phyloP scores from a whole-genome alignment of 2,888 invertebrate species.

The Papilio demoleus region DNA sequence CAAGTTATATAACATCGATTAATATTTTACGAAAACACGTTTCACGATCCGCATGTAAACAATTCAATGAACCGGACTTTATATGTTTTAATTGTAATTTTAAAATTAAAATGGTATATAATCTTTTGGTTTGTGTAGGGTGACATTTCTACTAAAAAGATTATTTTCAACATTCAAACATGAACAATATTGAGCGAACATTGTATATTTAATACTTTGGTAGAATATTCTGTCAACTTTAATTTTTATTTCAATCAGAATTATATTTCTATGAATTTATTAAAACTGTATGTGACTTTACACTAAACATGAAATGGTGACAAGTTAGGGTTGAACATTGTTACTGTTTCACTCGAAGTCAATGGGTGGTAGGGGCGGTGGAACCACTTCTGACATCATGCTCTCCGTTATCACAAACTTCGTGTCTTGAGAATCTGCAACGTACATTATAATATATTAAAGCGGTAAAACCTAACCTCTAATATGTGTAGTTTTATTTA shows the following conservation, averaged over 20 bases:
- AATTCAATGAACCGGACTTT: background rate
- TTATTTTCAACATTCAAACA: background rate
- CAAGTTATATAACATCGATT: constrained; percentile 27
- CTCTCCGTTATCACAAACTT: constrained; percentile 59
- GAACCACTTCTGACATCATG: constrained; percentile 47
- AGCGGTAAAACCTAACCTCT: background rate
- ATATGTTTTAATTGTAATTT: background rate
- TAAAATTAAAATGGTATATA: background rate
- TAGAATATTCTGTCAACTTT: constrained; percentile 3
- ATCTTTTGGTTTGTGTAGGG: background rate
- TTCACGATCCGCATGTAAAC: background rate
- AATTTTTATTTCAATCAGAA: background rate
- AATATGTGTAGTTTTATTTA: too few relatives aligned
- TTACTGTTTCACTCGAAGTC: constrained; percentile 58
- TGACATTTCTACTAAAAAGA: background rate
- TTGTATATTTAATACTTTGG: background rate
- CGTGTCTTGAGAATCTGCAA: constrained; percentile 64
- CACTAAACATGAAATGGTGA: background rate
- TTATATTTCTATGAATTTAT: background rate
- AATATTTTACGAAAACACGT: background rate
- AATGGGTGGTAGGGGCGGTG: constrained; percentile 63
- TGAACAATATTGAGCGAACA: background rate
- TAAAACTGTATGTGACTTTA: background rate
- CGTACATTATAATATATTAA: constrained; percentile 24
- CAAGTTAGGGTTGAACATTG: background rate